A percentile compares a stretch with the other conserved stretches of the same genome.
Conservation (phyloP, 2,888 invertebrate genomes). For the Muschampia plurimacula region DNA sequence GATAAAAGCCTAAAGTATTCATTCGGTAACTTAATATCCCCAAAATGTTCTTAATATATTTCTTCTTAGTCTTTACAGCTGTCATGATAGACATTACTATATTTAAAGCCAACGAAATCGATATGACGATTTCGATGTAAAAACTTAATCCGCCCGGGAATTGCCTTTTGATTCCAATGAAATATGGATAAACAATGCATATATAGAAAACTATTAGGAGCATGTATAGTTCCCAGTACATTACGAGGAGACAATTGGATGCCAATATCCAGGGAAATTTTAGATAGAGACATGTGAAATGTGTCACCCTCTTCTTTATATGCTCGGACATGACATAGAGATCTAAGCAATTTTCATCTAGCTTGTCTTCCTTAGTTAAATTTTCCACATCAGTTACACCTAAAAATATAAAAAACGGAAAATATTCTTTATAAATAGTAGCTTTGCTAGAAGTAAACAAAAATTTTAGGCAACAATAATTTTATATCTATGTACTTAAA, state of each 20-base stretch:
- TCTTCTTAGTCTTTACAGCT: constrained; percentile 78
- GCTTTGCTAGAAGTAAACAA: no score
- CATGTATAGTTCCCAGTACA: constrained; percentile 80
- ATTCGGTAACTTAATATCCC: constrained; percentile 73
- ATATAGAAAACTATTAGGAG: constrained; percentile 70
- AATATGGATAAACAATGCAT: constrained; percentile 79
- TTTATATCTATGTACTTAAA: no score
- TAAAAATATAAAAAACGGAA: constrained; percentile 46
- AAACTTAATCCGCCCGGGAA: constrained; percentile 72
- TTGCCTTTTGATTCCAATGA: constrained; percentile 69
- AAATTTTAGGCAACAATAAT: no score
- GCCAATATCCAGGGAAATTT: constrained; percentile 81
- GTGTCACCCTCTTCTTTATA: constrained; percentile 66
- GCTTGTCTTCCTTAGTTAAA: constrained; percentile 63
- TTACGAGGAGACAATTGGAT: constrained; percentile 71
- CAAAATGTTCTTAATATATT: constrained; percentile 64
- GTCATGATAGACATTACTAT: constrained; percentile 73
- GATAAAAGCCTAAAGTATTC: constrained; percentile 78
- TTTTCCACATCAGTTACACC: constrained; percentile 65
- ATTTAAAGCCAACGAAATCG: constrained; percentile 72
- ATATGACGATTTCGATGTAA: constrained; percentile 69
- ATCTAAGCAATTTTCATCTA: constrained; percentile 74
- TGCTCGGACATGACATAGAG: constrained; percentile 79
- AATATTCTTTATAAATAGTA: neutral
- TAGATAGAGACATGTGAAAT: constrained; percentile 69